phyloP scores from a whole-genome alignment of 1,140 invertebrate species.

The Bombus difficillimus region DNA sequence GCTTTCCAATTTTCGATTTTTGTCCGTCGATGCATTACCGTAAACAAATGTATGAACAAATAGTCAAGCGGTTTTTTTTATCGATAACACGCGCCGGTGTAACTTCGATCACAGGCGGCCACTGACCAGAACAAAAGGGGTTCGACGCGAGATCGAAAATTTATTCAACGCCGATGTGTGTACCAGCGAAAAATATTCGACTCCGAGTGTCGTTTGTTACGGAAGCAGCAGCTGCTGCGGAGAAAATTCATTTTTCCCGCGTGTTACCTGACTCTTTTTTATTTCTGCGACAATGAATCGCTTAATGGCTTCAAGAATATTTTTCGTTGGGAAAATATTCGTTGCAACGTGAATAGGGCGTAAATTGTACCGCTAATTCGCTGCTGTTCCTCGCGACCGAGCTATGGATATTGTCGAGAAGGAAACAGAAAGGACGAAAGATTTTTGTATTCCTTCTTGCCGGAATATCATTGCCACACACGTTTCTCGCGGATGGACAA shows the following conservation, averaged over 20 bases:
- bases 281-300: conserved; percentile 5
- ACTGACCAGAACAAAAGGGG: conserved; percentile 21
- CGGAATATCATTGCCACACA: not conserved
- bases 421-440: not conserved
- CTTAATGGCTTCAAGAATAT: conserved; percentile 15
- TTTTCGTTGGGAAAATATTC: not conserved
- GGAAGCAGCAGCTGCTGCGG: conserved; percentile 18
- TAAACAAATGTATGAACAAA: conserved; percentile 8
- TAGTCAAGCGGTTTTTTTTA: not conserved
- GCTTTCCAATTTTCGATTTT: not conserved
- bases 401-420: not conserved
- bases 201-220: conserved; percentile 9
- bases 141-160: not conserved
- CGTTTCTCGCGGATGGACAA: not conserved
- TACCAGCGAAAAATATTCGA: not conserved
- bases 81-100: not conserved
- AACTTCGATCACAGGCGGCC: conserved; percentile 8
- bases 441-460: not conserved
- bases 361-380: conserved; percentile 19
- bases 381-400: not conserved
- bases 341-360: not conserved
- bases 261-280: not conserved
- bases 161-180: conserved; percentile 25
- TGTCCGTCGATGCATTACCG: not conserved
- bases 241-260: conserved; percentile 35